These are phyloP conservation scores for Halyomorpha halys DNA, from an alignment of 1,140 invertebrate species.

Conservation along the genomic window DNA sequence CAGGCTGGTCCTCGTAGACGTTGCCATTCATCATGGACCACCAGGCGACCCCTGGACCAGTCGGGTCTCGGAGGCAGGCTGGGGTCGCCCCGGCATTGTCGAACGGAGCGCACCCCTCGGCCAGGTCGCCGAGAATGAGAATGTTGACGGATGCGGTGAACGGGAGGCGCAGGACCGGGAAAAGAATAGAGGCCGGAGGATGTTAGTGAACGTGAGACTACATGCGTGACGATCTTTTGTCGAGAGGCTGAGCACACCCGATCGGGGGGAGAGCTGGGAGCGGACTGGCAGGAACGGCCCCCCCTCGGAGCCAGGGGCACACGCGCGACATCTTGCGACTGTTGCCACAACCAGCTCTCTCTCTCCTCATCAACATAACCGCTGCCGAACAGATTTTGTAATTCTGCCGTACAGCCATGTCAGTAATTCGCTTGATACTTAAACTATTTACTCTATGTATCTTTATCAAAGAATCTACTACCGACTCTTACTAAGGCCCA, in stretches of 20 bases:
- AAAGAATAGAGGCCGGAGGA: constrained; percentile 14
- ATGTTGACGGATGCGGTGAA: constrained; percentile 40
- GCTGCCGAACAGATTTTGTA: neutral
- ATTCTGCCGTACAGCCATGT: neutral
- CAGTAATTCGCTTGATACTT: neutral
- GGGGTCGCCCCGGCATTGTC: constrained; percentile 54
- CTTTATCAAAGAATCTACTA: no score
- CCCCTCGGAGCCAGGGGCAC: constrained; percentile 8
- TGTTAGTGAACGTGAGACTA: neutral
- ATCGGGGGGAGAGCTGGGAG: neutral
- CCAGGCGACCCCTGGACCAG: constrained; percentile 66
- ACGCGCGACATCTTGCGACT: constrained; percentile 9
- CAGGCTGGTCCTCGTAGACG: constrained; percentile 39
- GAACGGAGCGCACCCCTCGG: constrained; percentile 59
- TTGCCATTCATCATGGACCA: constrained; percentile 71
- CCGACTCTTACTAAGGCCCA: no score
- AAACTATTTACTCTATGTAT: no score
- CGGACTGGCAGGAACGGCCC: neutral
- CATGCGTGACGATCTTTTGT: neutral
- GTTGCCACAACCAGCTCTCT: constrained; percentile 2
- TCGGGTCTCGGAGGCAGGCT: constrained; percentile 55
- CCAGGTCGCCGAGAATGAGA: constrained; percentile 64
- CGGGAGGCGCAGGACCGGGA: constrained; percentile 21
- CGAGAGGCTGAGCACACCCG: neutral
- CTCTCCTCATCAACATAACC: constrained; percentile 11